Percentiles rank a stretch among this genome's conserved stretches.
Conservation (phyloP, 2,113 vertebrate species). For the Sinocyclocheilus maitianheensis region DNA sequence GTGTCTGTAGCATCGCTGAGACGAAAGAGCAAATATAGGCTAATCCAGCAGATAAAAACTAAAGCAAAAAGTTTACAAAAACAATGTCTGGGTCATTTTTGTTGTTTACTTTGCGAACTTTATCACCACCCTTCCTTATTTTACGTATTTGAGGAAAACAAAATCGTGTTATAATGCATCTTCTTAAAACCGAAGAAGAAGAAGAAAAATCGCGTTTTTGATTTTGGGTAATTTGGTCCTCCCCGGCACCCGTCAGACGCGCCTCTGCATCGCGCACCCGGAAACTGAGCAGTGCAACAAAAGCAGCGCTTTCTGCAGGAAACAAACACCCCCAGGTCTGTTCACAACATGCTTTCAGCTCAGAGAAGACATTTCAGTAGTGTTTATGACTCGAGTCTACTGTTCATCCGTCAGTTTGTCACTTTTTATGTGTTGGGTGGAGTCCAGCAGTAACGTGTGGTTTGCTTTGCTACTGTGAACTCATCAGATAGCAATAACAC, state of each 20-base stretch:
- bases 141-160: no score
- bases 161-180: no score
- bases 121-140: no score
- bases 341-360: neutral
- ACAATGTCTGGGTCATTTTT: no score
- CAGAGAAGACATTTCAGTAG: neutral
- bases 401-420: neutral
- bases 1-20: no score
- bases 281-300: constrained; percentile 49
- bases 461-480: neutral
- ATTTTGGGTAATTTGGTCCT: constrained; percentile 2
- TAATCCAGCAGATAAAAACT: no score
- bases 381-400: neutral
- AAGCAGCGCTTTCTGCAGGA: constrained; percentile 41
- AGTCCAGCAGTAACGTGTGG: neutral
- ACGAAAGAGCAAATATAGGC: no score
- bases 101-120: no score
- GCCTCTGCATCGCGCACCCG: neutral
- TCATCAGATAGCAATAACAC: neutral
- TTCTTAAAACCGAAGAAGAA: no score
- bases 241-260: constrained; percentile 8
- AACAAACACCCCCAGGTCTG: constrained; percentile 7
- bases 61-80: no score
- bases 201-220: neutral
- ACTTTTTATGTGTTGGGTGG: neutral